Conservation (phyloP, 64 coral and sea anemone genomes). For the Acropora tenuis region DNA sequence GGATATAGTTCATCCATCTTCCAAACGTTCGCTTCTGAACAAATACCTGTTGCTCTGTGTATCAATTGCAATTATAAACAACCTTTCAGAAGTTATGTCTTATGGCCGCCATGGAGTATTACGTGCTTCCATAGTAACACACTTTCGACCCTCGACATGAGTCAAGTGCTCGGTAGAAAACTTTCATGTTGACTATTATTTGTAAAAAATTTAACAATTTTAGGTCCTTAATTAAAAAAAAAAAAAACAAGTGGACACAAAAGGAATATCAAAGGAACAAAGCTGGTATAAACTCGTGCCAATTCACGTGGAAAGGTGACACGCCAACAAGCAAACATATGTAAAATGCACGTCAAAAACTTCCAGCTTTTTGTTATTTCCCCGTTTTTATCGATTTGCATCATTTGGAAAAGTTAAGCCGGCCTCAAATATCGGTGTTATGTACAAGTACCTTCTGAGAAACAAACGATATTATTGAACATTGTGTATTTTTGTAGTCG, state of each 20-base stretch:
- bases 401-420: not conserved
- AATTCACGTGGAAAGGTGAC: not conserved
- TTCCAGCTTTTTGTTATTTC: not conserved
- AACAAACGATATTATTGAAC: not conserved
- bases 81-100: not conserved
- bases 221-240: not conserved
- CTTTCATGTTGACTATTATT: too few species aligned
- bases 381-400: not conserved
- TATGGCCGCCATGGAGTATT: not conserved
- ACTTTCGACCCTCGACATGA: not conserved
- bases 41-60: constrained; percentile 79
- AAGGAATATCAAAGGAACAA: not conserved
- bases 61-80: not conserved
- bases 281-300: not conserved
- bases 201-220: not conserved
- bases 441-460: not conserved
- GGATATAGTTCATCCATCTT: constrained; percentile 87
- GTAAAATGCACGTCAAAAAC: not conserved
- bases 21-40: constrained; percentile 89
- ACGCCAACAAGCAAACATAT: not conserved
- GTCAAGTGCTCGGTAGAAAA: not conserved
- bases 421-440: not conserved
- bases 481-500: not conserved
- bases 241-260: not conserved
- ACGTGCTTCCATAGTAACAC: constrained; percentile 35